Base-by-base conservation (phyloP, 35 echinoderm and acorn worm genomes). In the Anneissia japonica region DNA sequence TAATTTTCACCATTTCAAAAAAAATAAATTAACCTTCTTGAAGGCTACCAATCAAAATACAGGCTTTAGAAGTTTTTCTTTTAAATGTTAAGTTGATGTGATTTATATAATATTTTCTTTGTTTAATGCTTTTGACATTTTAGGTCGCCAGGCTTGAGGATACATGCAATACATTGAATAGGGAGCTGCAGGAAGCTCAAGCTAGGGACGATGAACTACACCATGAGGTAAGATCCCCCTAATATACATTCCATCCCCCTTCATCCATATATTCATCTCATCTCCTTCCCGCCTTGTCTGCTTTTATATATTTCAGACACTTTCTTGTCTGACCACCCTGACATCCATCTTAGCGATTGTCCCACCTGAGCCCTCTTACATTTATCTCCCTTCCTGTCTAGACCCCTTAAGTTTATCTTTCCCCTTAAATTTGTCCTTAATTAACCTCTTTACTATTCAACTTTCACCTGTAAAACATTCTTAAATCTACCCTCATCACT, bases 91-190 rank as follows among this genome's bases (percentile, higher is more conserved):
- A n/a, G n/a, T n/a, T n/a, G n/a, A n/a, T n/a, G n/a, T n/a, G n/a
- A n/a, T n/a, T n/a, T n/a, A n/a, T n/a, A n/a, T n/a, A n/a, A n/a
- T n/a, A n/a, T n/a, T n/a, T n/a, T n/a, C n/a, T n/a, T n/a, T n/a
- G n/a, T n/a, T n/a, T 4, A 35, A 37, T 77, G 2, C 33, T 4
- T 77, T 34, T 74, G 80, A 46, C 9, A 11, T 23, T 89, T 17
- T 34, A 97, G 94, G 84, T 92, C 80, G 90, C 76, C 13, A 85
- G 94, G 32, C 74, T 91, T 34, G 90, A 92, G 46, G 87, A 89
- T 28, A 80, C 94, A 7, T 79, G 92, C 45, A 77, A 88, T 77
- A 90, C 92, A 72, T 36, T 97, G 74, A 97, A 91, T 74, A 74
- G 78, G 75, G 94, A 97, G 73, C 80, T 89, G 37, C 90, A 92